These are phyloP conservation scores for Oophaga pumilio DNA, from an alignment of 2,113 vertebrate species.

Conservation along the genomic window DNA sequence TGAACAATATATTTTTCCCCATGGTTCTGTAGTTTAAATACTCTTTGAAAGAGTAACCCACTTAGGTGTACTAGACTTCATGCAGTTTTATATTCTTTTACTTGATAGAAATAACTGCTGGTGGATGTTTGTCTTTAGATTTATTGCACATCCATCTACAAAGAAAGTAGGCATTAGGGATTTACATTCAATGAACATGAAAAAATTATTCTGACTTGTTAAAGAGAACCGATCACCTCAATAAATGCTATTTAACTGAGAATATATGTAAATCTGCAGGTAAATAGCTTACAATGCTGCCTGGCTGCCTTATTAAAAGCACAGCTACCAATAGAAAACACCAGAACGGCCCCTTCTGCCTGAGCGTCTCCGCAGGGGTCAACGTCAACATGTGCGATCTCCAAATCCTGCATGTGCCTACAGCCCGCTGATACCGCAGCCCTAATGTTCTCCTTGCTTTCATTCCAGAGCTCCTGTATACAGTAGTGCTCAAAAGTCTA, in stretches of 20 bases:
- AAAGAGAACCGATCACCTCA: no score
- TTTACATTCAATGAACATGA: not conserved
- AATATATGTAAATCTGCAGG: no score
- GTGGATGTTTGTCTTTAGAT: conserved; percentile 25
- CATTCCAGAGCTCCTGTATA: conserved; percentile 90
- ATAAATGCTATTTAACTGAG: no score
- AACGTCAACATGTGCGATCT: conserved; percentile 85
- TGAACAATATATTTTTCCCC: not conserved
- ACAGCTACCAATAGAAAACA: no score
- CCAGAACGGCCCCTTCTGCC: conserved; percentile 89
- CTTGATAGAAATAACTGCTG: conserved; percentile 27
- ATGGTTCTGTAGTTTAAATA: conserved; percentile 23
- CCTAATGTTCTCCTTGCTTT: conserved; percentile 89
- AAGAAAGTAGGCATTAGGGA: conserved; percentile 21
- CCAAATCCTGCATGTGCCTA: conserved; percentile 86
- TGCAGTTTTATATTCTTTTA: conserved; percentile 9
- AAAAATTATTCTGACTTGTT: not conserved
- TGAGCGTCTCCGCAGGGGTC: conserved; percentile 92
- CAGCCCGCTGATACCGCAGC: conserved; percentile 90
- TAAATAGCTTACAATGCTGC: no score
- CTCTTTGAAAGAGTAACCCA: not conserved
- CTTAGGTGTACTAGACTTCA: conserved; percentile 2
- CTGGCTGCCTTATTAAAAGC: no score
- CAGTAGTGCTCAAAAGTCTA: no score
- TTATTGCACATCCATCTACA: conserved; percentile 4